phyloP scores from a whole-genome alignment of 2,888 invertebrate genomes.

The Eulithis prunata region DNA sequence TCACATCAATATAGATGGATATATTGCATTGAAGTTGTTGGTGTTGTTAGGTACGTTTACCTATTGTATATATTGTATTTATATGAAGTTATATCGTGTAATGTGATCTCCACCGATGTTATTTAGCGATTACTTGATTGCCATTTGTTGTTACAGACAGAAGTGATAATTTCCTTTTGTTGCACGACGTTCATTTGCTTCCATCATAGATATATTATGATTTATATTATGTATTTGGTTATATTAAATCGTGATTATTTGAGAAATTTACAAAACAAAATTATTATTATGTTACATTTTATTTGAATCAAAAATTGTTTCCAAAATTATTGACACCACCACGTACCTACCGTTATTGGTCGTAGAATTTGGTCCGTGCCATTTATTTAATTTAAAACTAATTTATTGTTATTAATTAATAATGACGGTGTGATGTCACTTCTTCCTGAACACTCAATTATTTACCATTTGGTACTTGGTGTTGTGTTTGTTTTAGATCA shows the following conservation, averaged over 20 bases:
- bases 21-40: conserved; percentile 82
- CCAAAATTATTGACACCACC: conserved; percentile 62
- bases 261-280: conserved; percentile 47
- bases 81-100: conserved; percentile 80
- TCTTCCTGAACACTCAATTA: conserved; percentile 71
- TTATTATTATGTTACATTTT: conserved; percentile 51
- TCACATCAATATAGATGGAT: conserved; percentile 78
- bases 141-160: conserved; percentile 77
- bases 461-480: conserved; percentile 78
- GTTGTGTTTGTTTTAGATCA: conserved; percentile 73
- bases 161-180: conserved; percentile 65
- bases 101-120: conserved; percentile 85
- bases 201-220: conserved; percentile 74
- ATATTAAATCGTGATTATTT: conserved; percentile 71
- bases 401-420: conserved; percentile 63
- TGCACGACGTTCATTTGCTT: conserved; percentile 75
- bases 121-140: conserved; percentile 81
- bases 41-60: conserved; percentile 73
- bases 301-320: conserved; percentile 66
- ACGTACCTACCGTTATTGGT: conserved; percentile 74
- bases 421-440: conserved; percentile 61
- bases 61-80: conserved; percentile 83
- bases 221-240: conserved; percentile 62
- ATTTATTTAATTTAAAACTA: conserved; percentile 81
- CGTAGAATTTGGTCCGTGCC: conserved; percentile 79